Evolutionary conservation across 2,113 vertebrate species (phyloP), one percentile per base, ranked within the genome.

Genomic region (Mormyrus lacerda): DNA sequence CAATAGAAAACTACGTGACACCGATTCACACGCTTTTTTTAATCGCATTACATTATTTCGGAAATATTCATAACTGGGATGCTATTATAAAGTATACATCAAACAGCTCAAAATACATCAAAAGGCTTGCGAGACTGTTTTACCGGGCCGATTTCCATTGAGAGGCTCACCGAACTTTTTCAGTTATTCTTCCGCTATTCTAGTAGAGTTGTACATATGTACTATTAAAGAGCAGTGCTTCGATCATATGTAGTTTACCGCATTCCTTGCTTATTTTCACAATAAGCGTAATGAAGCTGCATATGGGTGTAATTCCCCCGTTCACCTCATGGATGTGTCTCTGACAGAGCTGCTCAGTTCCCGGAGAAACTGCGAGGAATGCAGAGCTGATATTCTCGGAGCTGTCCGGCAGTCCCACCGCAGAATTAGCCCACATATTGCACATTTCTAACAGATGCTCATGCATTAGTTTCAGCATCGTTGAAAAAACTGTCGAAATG

Each of bases 361-460:
- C 47, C 91, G 35, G 0, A 15, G 91, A 44, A 85, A 90, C 93
- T 27, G 90, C n/a, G 91, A 91, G 92, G 86, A 92, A 91, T 91
- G 89, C 91, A 85, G 90, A 90, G 51, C 61, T 69, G 61, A 89
- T 58, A 89, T 61, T 24, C 42, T 61, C 76, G 21, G 42, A 84
- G 92, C 91, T 90, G 88, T 90, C 91, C 92, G 76, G 90, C 82
- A 94, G 10, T 89, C 82, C 89, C 92, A 91, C 92, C 87, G 93
- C 93, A 89, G 89, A 90, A 47, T 21, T 0, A 82, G 65, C 82
- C 50, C 83, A 88, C 53, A 61, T 61, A 58, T 61, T 42, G 42
- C 51, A 86, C 48, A 51, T 86, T 86, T 51, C 35, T 87, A 79
- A 84, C 47, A 42, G 85, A 89, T 89, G 50, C 85, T 51, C 48